These are phyloP conservation scores for Drosophila antonietae DNA, from an alignment of 2,888 invertebrate species.

Conservation along the genomic window DNA sequence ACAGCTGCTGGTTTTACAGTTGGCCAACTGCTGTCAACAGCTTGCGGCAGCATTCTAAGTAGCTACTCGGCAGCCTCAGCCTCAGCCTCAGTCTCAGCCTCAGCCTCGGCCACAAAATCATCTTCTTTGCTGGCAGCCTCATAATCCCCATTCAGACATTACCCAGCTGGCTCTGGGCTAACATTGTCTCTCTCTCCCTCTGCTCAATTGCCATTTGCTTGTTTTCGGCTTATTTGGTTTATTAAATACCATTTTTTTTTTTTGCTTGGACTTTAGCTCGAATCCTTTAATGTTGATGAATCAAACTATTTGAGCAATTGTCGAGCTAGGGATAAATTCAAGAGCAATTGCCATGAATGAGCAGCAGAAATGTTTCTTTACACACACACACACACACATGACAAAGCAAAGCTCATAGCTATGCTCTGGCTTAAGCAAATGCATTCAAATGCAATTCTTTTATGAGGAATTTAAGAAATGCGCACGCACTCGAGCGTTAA, in stretches of 20 bases:
- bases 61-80: constrained; percentile 36
- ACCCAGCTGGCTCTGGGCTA: not conserved
- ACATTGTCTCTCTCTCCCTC: not conserved
- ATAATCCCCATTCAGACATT: constrained; percentile 1
- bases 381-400: not conserved
- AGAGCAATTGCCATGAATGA: no score
- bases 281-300: no score
- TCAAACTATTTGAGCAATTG: not conserved
- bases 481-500: constrained; percentile 39
- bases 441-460: constrained; percentile 22
- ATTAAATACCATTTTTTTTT: not conserved
- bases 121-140: constrained; percentile 28
- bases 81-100: not conserved
- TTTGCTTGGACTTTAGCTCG: not conserved
- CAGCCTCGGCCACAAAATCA: constrained; percentile 49
- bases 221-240: not conserved
- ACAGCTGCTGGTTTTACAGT: constrained; percentile 36
- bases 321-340: not conserved
- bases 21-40: constrained; percentile 63
- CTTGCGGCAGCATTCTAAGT: constrained; percentile 61
- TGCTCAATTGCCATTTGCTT: constrained; percentile 7
- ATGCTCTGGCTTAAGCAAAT: constrained; percentile 33
- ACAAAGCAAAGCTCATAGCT: no score
- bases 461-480: constrained; percentile 34
- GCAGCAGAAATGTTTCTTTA: no score